phyloP scores from a whole-genome alignment of 2,797 vertebrate genomes.

The Xenopus petersii region DNA sequence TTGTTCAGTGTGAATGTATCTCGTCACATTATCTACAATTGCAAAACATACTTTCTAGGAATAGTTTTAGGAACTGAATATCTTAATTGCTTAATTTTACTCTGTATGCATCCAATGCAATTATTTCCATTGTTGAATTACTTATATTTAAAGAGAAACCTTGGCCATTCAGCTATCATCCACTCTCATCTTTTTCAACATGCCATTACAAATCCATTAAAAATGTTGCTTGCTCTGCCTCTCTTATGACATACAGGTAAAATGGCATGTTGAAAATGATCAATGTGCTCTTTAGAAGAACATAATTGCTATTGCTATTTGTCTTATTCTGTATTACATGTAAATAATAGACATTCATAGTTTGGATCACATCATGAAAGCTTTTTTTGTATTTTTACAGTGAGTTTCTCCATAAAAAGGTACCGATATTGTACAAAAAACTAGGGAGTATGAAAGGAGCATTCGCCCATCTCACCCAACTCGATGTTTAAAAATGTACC shows the following conservation, averaged over 20 bases:
- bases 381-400: slow-evolving; percentile 45
- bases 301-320: slow-evolving; percentile 22
- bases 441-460: slow-evolving; percentile 51
- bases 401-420: slow-evolving; percentile 54
- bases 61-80: not conserved
- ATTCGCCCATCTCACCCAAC: slow-evolving; percentile 47
- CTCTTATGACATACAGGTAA: slow-evolving; percentile 33
- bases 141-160: slow-evolving; percentile 10
- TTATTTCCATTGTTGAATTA: slow-evolving; percentile 30
- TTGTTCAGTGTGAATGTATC: slow-evolving; percentile 2
- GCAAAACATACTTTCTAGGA: not conserved
- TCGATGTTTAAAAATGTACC: slow-evolving; percentile 58
- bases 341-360: slow-evolving; percentile 39
- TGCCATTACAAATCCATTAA: not conserved
- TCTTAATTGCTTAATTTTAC: slow-evolving; percentile 5
- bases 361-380: slow-evolving; percentile 44
- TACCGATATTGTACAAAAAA: slow-evolving; percentile 44
- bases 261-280: slow-evolving; percentile 14
- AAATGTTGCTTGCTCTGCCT: slow-evolving; percentile 31
- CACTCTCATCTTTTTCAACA: slow-evolving; percentile 17
- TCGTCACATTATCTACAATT: not conserved
- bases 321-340: slow-evolving; percentile 28
- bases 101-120: slow-evolving; percentile 10
- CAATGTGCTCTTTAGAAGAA: slow-evolving; percentile 27
- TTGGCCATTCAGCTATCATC: not conserved